Conservation (phyloP, 2,797 vertebrate genomes). For the Otus scops region DNA sequence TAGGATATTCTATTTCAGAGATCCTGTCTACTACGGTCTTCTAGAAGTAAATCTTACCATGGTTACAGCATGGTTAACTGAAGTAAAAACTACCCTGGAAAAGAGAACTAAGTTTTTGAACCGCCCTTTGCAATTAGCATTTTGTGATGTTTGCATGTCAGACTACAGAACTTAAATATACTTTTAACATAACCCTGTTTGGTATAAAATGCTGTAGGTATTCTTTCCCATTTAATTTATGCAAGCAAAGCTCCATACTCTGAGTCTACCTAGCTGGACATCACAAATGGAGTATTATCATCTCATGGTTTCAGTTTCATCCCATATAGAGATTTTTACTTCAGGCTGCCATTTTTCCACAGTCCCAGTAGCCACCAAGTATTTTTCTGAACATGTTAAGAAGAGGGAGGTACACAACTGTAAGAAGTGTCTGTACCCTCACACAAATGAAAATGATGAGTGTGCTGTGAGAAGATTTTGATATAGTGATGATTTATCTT, state of each 20-base stretch:
- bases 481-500: background rate
- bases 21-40: background rate
- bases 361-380: background rate
- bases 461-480: background rate
- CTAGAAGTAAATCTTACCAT: background rate
- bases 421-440: background rate
- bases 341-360: background rate
- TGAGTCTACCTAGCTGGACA: background rate
- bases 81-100: background rate
- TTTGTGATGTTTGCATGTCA: background rate
- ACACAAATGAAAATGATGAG: background rate
- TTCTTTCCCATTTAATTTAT: background rate
- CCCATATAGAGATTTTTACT: background rate
- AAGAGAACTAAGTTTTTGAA: background rate
- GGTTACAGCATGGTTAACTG: background rate
- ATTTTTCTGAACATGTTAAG: background rate
- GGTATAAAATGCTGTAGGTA: background rate
- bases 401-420: background rate
- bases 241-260: background rate
- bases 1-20: background rate
- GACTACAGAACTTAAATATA: background rate
- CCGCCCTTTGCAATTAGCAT: background rate
- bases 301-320: background rate
- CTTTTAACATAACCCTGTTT: background rate
- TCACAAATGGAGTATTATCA: background rate